Evolutionary conservation across 2,113 vertebrate species (phyloP).

Genomic region (Gnathonemus echidnorhynchus): DNA sequence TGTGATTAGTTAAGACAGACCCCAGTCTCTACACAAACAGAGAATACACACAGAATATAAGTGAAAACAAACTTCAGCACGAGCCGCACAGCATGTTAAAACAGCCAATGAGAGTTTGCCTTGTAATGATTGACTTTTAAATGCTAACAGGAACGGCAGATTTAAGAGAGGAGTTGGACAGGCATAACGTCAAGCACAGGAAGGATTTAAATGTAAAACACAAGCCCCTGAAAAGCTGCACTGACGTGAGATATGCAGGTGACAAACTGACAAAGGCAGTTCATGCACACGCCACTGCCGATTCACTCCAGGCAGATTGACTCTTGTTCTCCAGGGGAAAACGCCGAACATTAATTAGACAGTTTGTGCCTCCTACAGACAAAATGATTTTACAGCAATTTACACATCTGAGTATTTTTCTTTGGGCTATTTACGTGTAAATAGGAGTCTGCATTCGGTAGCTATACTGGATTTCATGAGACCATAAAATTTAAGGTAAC

Average conservation of each 20-base stretch:
- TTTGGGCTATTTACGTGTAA: constrained; percentile 40
- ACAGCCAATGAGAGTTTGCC: constrained; percentile 15
- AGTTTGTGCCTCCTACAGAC: constrained; percentile 42
- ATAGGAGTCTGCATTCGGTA: constrained; percentile 18
- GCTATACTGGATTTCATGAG: neutral
- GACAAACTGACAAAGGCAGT: constrained; percentile 34
- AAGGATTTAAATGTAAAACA: constrained; percentile 18
- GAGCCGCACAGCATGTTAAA: constrained; percentile 16
- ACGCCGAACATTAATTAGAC: constrained; percentile 49
- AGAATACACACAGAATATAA: constrained; percentile 6
- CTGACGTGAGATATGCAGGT: neutral
- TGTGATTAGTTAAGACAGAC: constrained; percentile 47
- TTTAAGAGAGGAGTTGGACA: constrained; percentile 4
- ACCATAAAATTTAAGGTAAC: neutral
- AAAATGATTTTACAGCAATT: constrained; percentile 41
- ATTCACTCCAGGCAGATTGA: constrained; percentile 45
- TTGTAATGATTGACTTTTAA: constrained; percentile 18
- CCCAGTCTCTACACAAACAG: constrained; percentile 14
- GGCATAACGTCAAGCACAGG: neutral
- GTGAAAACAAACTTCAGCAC: neutral
- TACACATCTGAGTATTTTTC: constrained; percentile 44
- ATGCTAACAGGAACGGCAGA: constrained; percentile 24
- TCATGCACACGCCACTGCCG: constrained; percentile 35
- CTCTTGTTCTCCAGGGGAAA: constrained; percentile 42
- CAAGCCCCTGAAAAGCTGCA: neutral